Evolutionary conservation across 1,140 invertebrate species (phyloP).

Genomic region (Pollicipes pollicipes): DNA sequence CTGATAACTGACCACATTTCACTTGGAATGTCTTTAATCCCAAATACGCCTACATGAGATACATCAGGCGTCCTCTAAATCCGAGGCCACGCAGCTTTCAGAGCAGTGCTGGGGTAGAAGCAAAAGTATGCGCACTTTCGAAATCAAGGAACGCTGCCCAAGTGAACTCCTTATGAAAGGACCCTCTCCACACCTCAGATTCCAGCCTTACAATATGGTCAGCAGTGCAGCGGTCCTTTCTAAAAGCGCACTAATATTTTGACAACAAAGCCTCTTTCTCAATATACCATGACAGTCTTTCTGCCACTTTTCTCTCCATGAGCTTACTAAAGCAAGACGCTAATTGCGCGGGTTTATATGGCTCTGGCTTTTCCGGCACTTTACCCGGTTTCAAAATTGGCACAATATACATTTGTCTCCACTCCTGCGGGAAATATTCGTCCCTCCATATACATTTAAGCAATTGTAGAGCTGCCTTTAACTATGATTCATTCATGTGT

Average conservation of each 20-base stretch:
- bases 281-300: too few relatives aligned
- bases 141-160: neutral
- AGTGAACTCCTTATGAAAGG: neutral
- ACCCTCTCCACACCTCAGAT: too few relatives aligned
- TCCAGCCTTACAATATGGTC: too few relatives aligned
- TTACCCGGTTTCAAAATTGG: neutral
- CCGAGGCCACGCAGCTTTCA: neutral
- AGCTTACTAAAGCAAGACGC: neutral
- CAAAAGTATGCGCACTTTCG: too few relatives aligned
- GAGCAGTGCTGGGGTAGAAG: neutral
- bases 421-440: neutral
- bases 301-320: neutral
- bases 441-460: neutral
- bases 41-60: neutral
- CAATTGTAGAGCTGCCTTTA: neutral
- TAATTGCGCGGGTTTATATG: neutral
- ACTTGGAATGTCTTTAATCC: neutral
- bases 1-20: neutral
- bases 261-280: too few relatives aligned
- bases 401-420: neutral
- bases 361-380: neutral
- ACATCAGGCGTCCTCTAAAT: neutral
- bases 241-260: too few relatives aligned
- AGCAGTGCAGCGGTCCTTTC: too few relatives aligned
- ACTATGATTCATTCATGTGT: neutral